Conservation (phyloP, 2,888 invertebrate species). For the Xanthia icteritia region DNA sequence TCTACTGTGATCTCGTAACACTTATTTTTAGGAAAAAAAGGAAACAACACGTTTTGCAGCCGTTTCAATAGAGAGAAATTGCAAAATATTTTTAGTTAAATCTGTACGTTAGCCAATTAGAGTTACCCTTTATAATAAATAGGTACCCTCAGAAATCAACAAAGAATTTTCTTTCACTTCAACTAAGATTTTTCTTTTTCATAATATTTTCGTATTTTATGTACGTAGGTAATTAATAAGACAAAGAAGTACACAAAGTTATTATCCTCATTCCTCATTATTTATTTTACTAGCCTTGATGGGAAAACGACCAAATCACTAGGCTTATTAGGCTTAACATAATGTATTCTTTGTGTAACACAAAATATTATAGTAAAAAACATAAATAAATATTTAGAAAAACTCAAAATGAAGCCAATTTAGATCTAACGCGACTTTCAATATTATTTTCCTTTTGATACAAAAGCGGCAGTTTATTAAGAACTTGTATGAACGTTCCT, state of each 20-base stretch:
- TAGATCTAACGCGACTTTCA: not conserved
- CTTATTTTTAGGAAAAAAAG: too few relatives aligned
- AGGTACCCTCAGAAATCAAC: conserved; percentile 12
- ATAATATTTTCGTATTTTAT: conserved; percentile 33
- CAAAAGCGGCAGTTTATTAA: not conserved
- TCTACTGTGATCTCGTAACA: not conserved
- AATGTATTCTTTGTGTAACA: not conserved
- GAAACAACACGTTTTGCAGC: too few relatives aligned
- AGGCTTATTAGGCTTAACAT: not conserved
- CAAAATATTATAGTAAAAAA: not conserved
- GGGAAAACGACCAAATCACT: not conserved
- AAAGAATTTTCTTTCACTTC: too few relatives aligned
- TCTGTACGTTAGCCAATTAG: not conserved
- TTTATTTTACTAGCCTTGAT: conserved; percentile 13
- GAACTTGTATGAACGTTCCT: not conserved
- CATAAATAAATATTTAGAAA: not conserved
- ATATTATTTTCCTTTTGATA: not conserved
- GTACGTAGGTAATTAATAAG: conserved; percentile 24
- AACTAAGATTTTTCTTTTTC: too few relatives aligned
- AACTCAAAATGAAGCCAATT: conserved; percentile 1
- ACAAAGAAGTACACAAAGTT: conserved; percentile 12
- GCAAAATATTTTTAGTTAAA: too few relatives aligned
- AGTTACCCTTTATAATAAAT: not conserved
- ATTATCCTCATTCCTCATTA: conserved; percentile 21
- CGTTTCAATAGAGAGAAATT: too few relatives aligned